Evolutionary conservation across 2,888 invertebrate genomes (phyloP).

Genomic region (Spisula subtruncata): DNA sequence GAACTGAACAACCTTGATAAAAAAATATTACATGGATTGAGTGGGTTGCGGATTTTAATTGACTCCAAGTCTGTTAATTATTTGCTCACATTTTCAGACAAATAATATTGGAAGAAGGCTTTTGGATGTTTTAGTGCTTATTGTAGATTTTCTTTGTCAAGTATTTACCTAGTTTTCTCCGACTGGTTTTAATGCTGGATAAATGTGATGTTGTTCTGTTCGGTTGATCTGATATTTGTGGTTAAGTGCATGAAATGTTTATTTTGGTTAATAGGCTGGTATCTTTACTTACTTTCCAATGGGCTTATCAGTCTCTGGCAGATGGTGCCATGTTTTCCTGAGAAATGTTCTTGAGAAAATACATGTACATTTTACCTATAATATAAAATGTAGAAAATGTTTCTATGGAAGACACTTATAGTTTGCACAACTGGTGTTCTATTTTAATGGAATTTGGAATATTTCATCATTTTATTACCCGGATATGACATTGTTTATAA

Average conservation of each 20-base stretch:
- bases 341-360: background rate
- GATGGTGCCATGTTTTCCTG: slow-evolving; percentile 8
- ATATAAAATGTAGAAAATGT: background rate
- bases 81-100: too few species aligned
- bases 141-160: too few species aligned
- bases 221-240: background rate
- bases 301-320: slow-evolving; percentile 9
- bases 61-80: too few species aligned
- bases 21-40: too few species aligned
- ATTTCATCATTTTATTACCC: background rate
- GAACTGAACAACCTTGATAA: too few species aligned
- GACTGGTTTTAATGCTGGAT: background rate
- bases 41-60: too few species aligned
- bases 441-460: background rate
- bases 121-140: too few species aligned
- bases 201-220: background rate
- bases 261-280: slow-evolving; percentile 9
- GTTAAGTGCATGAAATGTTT: slow-evolving; percentile 2
- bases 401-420: background rate
- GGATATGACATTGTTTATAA: background rate
- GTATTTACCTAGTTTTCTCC: background rate
- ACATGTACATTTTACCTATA: background rate
- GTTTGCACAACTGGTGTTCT: background rate
- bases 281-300: background rate
- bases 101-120: too few species aligned